These are phyloP conservation scores for Blennius ocellaris DNA, from an alignment of 2,113 vertebrate species.

Conservation along the genomic window DNA sequence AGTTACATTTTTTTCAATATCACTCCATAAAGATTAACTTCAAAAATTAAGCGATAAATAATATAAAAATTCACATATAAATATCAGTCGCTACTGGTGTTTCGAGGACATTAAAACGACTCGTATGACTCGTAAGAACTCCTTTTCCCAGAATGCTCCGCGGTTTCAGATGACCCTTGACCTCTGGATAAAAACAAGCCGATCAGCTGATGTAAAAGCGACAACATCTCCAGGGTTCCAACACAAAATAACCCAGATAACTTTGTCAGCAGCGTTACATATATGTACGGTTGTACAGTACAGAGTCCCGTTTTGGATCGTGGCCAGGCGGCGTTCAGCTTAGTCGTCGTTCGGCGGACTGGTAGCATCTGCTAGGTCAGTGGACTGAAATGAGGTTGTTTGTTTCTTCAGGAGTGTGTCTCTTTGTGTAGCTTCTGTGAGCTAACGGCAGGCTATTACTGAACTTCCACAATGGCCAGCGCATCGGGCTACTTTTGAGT, in stretches of 20 bases:
- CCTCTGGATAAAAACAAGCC: conserved; percentile 87
- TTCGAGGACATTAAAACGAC: too few relatives aligned
- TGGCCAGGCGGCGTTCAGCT: conserved; percentile 34
- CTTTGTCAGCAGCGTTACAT: conserved; percentile 17
- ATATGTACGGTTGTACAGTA: conserved; percentile 15
- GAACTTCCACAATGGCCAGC: background rate
- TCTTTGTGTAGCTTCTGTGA: conserved; percentile 31
- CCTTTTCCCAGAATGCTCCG: conserved; percentile 79
- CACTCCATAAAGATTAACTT: background rate
- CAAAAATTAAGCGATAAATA: background rate
- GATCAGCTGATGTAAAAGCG: conserved; percentile 94
- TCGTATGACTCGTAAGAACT: conserved; percentile 44
- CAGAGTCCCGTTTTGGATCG: conserved; percentile 27
- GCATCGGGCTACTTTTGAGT: background rate
- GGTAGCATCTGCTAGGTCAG: conserved; percentile 53
- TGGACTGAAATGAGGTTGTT: conserved; percentile 45
- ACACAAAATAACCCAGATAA: conserved; percentile 45
- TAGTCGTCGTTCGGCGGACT: conserved; percentile 15
- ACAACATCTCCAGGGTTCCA: conserved; percentile 73
- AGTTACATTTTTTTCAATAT: fast-evolving
- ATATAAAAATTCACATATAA: background rate
- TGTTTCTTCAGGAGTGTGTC: conserved; percentile 7
- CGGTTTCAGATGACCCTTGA: conserved; percentile 58
- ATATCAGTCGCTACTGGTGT: too few relatives aligned
- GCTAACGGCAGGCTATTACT: background rate